A percentile compares a stretch with the other conserved stretches of the same genome.
These are phyloP conservation scores for Nesogale talazaci DNA, from an alignment of 2,113 vertebrate genomes.

Conservation along the genomic window DNA sequence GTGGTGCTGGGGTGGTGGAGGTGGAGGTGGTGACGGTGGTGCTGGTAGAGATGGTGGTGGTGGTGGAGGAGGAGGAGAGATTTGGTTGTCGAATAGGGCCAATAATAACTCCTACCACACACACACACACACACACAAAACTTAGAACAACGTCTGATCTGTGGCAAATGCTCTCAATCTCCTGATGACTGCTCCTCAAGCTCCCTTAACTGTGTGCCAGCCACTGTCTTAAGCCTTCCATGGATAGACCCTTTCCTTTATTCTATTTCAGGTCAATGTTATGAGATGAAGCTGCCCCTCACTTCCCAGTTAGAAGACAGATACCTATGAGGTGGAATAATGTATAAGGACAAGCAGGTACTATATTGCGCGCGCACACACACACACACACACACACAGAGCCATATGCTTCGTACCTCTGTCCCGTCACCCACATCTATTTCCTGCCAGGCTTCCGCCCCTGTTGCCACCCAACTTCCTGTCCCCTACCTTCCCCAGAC, in stretches of 20 bases:
- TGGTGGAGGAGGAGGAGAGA: too few relatives aligned
- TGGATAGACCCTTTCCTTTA: neutral
- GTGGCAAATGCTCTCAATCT: neutral
- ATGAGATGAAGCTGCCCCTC: too few relatives aligned
- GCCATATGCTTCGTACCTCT: too few relatives aligned
- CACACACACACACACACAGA: neutral
- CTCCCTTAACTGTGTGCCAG: neutral
- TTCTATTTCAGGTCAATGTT: neutral
- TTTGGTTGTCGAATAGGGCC: too few relatives aligned
- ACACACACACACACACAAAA: too few relatives aligned
- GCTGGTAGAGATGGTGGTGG: too few relatives aligned
- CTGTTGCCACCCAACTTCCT: neutral
- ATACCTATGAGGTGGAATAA: neutral
- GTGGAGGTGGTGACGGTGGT: too few relatives aligned
- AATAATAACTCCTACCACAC: neutral
- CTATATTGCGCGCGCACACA: too few relatives aligned
- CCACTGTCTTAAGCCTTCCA: neutral
- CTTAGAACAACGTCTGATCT: neutral
- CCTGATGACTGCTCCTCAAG: too few relatives aligned
- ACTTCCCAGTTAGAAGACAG: neutral
- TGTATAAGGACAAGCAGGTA: neutral
- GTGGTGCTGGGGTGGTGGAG: too few relatives aligned
- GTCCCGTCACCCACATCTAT: neutral
- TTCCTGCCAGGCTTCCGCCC: neutral
- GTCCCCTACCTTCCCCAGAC: neutral